phyloP scores from a whole-genome alignment of 1,140 invertebrate species.

The Rhopalosiphum maidis region DNA sequence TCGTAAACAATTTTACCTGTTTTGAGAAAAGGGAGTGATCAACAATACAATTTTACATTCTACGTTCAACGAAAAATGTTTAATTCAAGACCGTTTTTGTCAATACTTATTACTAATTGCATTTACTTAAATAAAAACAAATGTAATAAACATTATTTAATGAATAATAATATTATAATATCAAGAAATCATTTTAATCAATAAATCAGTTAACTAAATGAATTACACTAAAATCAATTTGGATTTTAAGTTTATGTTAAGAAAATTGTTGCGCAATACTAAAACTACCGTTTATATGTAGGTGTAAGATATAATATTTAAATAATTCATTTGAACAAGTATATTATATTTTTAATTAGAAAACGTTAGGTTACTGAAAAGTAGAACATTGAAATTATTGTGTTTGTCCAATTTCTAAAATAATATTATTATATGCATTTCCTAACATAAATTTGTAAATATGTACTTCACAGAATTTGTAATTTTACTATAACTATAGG shows the following conservation, averaged over 20 bases:
- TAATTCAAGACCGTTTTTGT: neutral
- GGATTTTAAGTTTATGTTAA: neutral
- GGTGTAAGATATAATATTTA: neutral
- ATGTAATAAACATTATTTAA: neutral
- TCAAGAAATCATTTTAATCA: neutral
- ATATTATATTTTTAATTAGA: neutral
- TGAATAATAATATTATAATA: neutral
- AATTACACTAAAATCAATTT: neutral
- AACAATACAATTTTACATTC: neutral
- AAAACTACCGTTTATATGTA: neutral
- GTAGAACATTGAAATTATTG: neutral
- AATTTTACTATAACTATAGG: too few relatives aligned
- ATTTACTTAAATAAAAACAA: neutral
- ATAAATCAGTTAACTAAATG: neutral
- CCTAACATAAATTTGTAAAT: too few relatives aligned
- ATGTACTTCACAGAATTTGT: too few relatives aligned
- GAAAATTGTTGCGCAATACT: neutral
- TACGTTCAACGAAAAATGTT: neutral
- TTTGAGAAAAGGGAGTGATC: neutral
- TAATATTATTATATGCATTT: too few relatives aligned
- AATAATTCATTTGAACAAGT: neutral
- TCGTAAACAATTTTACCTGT: neutral
- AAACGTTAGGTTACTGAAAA: neutral
- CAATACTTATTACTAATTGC: neutral
- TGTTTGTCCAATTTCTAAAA: too few relatives aligned